Evolutionary conservation across 2,797 vertebrate species (phyloP).

Genomic region (Okamejei kenojei): DNA sequence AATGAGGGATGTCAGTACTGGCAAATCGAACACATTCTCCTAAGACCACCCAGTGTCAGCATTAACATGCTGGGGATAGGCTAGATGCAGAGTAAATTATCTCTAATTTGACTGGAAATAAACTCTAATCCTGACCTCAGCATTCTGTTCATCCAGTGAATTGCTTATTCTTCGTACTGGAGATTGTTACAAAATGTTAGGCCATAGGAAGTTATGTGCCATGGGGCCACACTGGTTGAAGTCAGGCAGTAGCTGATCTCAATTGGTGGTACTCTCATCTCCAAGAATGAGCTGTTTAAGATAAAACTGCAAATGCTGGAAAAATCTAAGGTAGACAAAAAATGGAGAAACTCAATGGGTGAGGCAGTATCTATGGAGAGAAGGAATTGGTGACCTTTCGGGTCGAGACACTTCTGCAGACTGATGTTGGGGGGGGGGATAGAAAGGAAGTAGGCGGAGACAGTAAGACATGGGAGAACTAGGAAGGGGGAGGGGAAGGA

Average conservation of each 20-base stretch:
- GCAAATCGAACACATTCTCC: neutral
- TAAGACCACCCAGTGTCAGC: neutral
- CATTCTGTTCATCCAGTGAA: neutral
- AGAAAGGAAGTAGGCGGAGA: too few species aligned
- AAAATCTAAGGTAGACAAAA: too few species aligned
- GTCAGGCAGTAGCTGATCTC: neutral
- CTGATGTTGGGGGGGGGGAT: too few species aligned
- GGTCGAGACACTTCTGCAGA: too few species aligned
- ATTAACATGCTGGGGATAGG: neutral
- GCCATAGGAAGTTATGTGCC: neutral
- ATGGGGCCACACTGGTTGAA: neutral
- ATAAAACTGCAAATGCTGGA: too few species aligned
- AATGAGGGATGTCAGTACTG: neutral
- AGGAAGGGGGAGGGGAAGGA: too few species aligned
- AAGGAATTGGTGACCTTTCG: too few species aligned
- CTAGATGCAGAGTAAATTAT: neutral
- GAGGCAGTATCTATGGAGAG: too few species aligned
- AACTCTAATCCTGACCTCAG: neutral
- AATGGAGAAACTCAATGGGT: too few species aligned
- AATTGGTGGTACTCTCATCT: neutral
- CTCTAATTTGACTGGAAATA: neutral
- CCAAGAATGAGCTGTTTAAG: neutral
- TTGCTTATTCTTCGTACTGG: neutral
- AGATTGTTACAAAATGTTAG: neutral
- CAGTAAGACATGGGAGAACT: too few species aligned